Evolutionary conservation across 23 tunicate genomes (phyloP), one percentile per base, ranked within the genome.

Genomic region (Botrylloides violaceus): DNA sequence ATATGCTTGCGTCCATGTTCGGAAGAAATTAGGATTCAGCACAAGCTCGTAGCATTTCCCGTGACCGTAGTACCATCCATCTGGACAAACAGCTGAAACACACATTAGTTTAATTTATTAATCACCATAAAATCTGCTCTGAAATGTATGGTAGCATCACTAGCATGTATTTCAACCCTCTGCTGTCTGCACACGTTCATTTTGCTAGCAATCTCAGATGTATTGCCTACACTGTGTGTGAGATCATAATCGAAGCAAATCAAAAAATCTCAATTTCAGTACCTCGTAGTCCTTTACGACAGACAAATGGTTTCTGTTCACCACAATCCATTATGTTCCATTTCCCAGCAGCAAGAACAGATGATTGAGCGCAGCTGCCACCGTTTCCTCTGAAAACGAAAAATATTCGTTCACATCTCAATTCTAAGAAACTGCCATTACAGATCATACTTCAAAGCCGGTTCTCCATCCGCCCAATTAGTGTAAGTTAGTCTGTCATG

Each of bases 1-100:
- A 32, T 83, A 64, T 31, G 94, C 84, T 59, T 80, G 74, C 29
- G 80, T 79, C 94, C 94, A 85, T 15, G 94, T 79, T 28, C 56
- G 24, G 36, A 73, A 79, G 48, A 79, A 31, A 72, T 85, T 79
- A 1, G 29, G 36, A 65, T 85, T 85, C 0, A 80, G 25, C 27
- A 73, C 60, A 59, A 80, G 65, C 43, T 79, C 61, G 49, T 85
- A 85, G 61, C 94, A 85, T 59, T 85, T 85, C 29, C 81, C 81
- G 59, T 75, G 48, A 1, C 76, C 81, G 57, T 85, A 85, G 15
- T 26, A 35, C 94, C 94, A 85, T 12, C 94, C 94, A 66, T 74
- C 85, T 20, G 94, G 94, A 73, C 94, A 85, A 19, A 76, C 78
- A 25, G 77, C 94, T 85, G 72, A 7, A 76, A 48, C 71, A 55